Percentiles rank a stretch among this genome's conserved stretches.
Conservation (phyloP, 2,888 invertebrate species). For the Tupiocoris notatus region DNA sequence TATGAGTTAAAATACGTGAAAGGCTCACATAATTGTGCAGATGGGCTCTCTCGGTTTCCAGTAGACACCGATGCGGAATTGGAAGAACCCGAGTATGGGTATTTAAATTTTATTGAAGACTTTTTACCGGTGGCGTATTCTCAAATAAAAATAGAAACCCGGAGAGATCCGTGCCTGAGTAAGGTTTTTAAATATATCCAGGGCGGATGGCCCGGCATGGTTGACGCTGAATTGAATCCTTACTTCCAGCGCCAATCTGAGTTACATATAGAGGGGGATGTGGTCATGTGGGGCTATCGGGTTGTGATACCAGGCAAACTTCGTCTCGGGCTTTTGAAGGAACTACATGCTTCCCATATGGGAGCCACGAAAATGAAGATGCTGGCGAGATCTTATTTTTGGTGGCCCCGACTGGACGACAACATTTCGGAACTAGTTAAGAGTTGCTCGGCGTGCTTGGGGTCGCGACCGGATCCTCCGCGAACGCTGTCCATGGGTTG, state of each 20-base stretch:
- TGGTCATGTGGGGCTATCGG: conserved; percentile 49
- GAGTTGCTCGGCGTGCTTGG: conserved; percentile 48
- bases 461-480: conserved; percentile 39
- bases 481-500: not conserved
- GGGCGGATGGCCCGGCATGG: conserved; percentile 26
- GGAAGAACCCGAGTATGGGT: not conserved
- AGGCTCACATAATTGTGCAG: conserved; percentile 32
- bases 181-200: conserved; percentile 22
- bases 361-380: conserved; percentile 50
- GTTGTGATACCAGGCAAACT: conserved; percentile 49
- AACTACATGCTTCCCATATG: conserved; percentile 49
- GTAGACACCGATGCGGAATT: not conserved
- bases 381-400: conserved; percentile 49
- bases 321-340: conserved; percentile 44
- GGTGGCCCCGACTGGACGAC: conserved; percentile 49
- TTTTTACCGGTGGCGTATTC: conserved; percentile 17
- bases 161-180: conserved; percentile 11
- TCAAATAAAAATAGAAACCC: conserved; percentile 19
- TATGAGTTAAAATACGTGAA: conserved; percentile 48
- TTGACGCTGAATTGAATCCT: conserved; percentile 1
- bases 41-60: conserved; percentile 4
- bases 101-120: conserved; percentile 1
- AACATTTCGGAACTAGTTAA: conserved; percentile 49
- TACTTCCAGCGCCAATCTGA: conserved; percentile 34
- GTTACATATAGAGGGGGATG: conserved; percentile 29